Conservation (phyloP, 2,888 invertebrate genomes). For the Apeira syringaria region DNA sequence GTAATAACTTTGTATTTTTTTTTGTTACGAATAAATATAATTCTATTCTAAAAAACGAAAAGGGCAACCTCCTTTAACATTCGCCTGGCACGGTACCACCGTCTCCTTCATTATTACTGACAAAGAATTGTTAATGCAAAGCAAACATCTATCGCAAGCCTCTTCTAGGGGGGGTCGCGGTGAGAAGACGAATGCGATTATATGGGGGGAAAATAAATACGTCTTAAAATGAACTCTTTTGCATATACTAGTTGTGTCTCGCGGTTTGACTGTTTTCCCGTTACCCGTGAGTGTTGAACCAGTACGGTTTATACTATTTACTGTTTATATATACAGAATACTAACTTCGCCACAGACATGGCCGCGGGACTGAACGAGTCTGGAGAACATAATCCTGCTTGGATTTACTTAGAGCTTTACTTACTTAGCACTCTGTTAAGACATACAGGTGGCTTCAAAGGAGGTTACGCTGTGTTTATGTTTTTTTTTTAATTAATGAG, state of each 20-base stretch:
- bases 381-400: conserved; percentile 13
- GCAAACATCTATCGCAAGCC: conserved; percentile 19
- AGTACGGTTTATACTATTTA: too few species aligned
- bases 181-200: conserved; percentile 1
- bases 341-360: conserved; percentile 9
- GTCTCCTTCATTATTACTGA: conserved; percentile 22
- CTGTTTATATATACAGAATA: not conserved
- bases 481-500: too few species aligned
- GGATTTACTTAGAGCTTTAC: conserved; percentile 21
- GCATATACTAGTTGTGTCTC: too few species aligned
- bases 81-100: not conserved
- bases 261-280: too few species aligned
- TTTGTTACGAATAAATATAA: too few species aligned
- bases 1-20: too few species aligned
- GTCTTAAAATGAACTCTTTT: not conserved
- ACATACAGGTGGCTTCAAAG: not conserved
- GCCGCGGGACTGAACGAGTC: conserved; percentile 10
- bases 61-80: conserved; percentile 11
- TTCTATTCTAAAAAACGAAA: conserved; percentile 11
- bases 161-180: conserved; percentile 2
- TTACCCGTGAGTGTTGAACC: too few species aligned
- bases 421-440: conserved; percentile 18
- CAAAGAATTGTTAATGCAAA: conserved; percentile 25
- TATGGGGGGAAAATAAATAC: conserved; percentile 8
- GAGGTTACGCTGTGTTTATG: too few species aligned